Conservation (phyloP, 2,113 vertebrate genomes). For the Sterrhoptilus dennistouni region DNA sequence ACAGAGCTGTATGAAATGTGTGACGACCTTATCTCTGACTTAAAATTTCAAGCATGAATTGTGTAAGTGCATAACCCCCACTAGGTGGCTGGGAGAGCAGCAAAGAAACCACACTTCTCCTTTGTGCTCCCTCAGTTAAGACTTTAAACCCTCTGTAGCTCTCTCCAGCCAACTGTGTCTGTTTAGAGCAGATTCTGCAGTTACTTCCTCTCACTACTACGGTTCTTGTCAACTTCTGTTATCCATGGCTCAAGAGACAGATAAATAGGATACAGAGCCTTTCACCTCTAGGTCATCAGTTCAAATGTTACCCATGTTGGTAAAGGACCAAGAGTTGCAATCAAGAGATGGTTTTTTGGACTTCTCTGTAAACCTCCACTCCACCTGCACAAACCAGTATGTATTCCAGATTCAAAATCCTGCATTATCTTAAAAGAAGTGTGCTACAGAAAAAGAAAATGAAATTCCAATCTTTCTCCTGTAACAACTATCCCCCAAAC, state of each 20-base stretch:
- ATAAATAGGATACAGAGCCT: conserved; percentile 48
- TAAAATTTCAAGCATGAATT: not conserved
- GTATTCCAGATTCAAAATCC: not conserved
- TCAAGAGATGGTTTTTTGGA: not conserved
- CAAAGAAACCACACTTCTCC: not conserved
- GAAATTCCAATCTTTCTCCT: not conserved
- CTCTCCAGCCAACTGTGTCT: not conserved
- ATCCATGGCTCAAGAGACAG: conserved; percentile 50
- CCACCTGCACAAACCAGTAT: not conserved
- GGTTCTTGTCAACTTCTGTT: conserved; percentile 56
- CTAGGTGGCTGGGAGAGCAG: not conserved
- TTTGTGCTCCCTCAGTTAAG: not conserved
- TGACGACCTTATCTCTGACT: not conserved
- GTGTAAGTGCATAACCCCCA: not conserved
- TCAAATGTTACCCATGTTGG: not conserved
- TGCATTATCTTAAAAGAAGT: not conserved
- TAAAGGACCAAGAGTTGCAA: not conserved
- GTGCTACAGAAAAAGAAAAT: not conserved
- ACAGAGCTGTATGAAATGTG: not conserved
- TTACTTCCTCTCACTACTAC: conserved; percentile 30
- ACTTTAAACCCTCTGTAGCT: not conserved
- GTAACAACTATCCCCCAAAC: not conserved
- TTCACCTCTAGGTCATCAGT: conserved; percentile 54
- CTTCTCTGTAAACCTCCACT: not conserved
- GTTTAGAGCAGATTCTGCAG: not conserved